Evolutionary conservation across 2,113 vertebrate species (phyloP).

Genomic region (Dipodomys ordii): DNA sequence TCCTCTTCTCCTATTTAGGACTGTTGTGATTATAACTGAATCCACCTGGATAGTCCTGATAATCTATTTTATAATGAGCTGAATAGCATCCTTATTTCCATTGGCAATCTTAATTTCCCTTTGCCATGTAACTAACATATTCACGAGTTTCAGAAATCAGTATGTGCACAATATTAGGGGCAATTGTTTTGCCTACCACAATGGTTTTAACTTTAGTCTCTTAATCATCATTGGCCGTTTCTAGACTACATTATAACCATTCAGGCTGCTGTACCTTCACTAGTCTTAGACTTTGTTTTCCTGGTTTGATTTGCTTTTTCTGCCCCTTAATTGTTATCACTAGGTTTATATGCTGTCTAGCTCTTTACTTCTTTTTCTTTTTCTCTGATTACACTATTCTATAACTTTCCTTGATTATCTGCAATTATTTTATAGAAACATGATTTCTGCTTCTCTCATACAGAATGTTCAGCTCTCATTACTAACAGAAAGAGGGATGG

Average conservation of each 20-base stretch:
- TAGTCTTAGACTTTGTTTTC: neutral
- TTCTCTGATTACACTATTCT: neutral
- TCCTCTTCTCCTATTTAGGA: neutral
- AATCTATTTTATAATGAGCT: neutral
- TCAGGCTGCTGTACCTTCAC: neutral
- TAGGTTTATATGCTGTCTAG: neutral
- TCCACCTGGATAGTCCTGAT: neutral
- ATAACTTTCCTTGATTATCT: neutral
- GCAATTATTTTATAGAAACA: neutral
- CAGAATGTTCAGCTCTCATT: slow-evolving; percentile 96
- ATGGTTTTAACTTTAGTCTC: neutral
- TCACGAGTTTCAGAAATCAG: neutral
- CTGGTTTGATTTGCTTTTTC: slow-evolving; percentile 8
- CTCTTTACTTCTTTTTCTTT: neutral
- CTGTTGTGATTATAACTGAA: neutral
- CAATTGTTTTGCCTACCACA: neutral
- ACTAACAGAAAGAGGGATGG: slow-evolving; percentile 97
- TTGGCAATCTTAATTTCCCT: neutral
- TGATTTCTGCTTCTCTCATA: neutral
- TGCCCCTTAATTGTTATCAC: neutral
- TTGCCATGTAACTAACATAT: neutral
- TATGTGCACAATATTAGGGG: neutral
- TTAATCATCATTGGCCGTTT: neutral
- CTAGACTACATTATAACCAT: neutral
- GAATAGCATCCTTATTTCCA: neutral